Percentiles rank a stretch among this genome's conserved stretches.
Evolutionary conservation across 1,140 invertebrate genomes (phyloP).

Genomic region (Calephelis virginiensis): DNA sequence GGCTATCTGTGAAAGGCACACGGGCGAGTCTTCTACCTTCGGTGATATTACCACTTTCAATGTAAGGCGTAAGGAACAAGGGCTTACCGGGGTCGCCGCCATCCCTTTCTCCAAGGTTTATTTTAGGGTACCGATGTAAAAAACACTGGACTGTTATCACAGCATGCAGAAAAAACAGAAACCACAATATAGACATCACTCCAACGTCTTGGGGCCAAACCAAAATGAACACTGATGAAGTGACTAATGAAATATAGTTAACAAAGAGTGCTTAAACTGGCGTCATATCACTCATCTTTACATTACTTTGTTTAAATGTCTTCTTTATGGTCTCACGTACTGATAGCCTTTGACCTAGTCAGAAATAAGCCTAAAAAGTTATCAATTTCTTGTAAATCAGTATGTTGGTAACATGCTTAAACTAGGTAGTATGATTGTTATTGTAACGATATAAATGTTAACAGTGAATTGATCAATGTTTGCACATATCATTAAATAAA

Average conservation of each 20-base stretch:
- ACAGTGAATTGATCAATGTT: too few species aligned
- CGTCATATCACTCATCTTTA: too few species aligned
- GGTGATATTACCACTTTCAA: conserved; percentile 79
- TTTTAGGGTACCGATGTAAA: conserved; percentile 57
- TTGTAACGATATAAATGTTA: too few species aligned
- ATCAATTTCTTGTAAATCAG: too few species aligned
- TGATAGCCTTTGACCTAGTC: too few species aligned
- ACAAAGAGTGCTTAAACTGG: too few species aligned
- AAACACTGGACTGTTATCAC: conserved; percentile 45
- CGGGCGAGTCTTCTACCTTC: conserved; percentile 54
- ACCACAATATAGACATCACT: conserved; percentile 21
- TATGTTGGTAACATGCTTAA: too few species aligned
- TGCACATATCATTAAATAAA: too few species aligned
- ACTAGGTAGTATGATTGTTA: too few species aligned
- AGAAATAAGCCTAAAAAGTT: too few species aligned
- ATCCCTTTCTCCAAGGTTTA: conserved; percentile 65
- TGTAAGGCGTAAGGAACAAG: conserved; percentile 82
- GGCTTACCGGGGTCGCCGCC: conserved; percentile 81
- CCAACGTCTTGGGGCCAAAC: not conserved
- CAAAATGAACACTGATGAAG: not conserved
- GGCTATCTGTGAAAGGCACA: conserved; percentile 61
- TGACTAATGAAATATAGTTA: not conserved
- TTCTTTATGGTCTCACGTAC: too few species aligned
- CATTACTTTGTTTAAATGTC: too few species aligned
- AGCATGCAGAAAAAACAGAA: conserved; percentile 42